Evolutionary conservation across 2,113 vertebrate genomes (phyloP).

Genomic region (Corvus hawaiiensis): DNA sequence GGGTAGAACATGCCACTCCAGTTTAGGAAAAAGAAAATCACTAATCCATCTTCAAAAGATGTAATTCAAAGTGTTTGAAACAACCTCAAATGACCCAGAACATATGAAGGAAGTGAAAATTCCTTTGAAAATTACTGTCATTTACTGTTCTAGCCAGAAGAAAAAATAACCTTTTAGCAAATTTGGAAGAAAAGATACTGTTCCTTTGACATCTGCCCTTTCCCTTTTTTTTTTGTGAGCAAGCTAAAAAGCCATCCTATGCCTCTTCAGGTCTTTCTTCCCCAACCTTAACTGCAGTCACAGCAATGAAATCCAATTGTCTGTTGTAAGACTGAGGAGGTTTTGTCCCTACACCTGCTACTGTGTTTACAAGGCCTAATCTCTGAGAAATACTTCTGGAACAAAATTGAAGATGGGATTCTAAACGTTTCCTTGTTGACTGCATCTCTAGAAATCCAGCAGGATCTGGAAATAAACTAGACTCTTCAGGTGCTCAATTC

Average conservation of each 20-base stretch:
- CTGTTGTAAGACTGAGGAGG: not conserved
- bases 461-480: not conserved
- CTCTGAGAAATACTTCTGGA: not conserved
- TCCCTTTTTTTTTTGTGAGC: not conserved
- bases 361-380: not conserved
- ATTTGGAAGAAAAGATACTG: not conserved
- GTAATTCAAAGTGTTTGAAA: not conserved
- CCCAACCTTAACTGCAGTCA: not conserved
- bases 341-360: not conserved
- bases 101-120: not conserved
- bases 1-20: not conserved
- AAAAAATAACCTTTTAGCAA: not conserved
- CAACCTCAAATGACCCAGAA: not conserved
- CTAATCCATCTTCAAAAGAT: not conserved
- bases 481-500: not conserved
- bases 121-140: not conserved
- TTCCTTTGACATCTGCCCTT: not conserved
- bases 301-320: not conserved
- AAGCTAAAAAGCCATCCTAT: not conserved
- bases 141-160: not conserved
- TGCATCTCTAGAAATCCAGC: not conserved
- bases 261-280: not conserved
- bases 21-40: not conserved
- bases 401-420: rapidly evolving
- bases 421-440: not conserved